Percentiles rank a stretch among this genome's conserved stretches.
phyloP scores from a whole-genome alignment of 1,140 invertebrate genomes.

The Aleiodes sp. region DNA sequence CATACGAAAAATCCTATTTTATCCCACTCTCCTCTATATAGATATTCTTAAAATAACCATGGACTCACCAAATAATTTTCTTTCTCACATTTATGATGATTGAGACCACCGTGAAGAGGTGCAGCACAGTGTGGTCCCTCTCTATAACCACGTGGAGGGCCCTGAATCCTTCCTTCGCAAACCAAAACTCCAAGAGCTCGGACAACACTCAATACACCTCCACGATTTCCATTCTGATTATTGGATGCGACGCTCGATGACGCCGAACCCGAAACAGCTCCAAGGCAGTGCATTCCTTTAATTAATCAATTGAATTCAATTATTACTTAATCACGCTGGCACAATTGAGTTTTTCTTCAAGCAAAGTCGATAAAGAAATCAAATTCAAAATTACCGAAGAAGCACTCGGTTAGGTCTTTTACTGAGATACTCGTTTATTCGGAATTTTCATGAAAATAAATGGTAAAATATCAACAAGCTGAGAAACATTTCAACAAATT shows the following conservation, averaged over 20 bases:
- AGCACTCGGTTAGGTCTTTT: no score
- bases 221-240: slow-evolving; percentile 53
- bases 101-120: slow-evolving; percentile 54
- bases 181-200: slow-evolving; percentile 76
- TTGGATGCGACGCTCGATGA: slow-evolving; percentile 23
- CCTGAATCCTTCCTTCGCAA: slow-evolving; percentile 75
- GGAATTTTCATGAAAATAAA: no score
- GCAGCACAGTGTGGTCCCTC: slow-evolving; percentile 78
- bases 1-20: no score
- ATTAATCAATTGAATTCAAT: no score
- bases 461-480: no score
- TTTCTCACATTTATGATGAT: slow-evolving; percentile 68
- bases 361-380: slow-evolving; percentile 8
- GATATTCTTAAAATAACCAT: not conserved
- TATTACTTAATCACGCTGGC: no score
- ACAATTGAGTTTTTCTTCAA: no score
- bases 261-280: slow-evolving; percentile 54
- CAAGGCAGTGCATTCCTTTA: slow-evolving; percentile 64
- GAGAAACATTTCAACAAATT: no score
- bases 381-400: slow-evolving; percentile 2
- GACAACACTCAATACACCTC: slow-evolving; percentile 71
- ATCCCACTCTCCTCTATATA: no score
- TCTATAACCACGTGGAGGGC: slow-evolving; percentile 73
- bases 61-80: slow-evolving; percentile 67
- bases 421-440: no score